Base-by-base conservation (phyloP, 1,140 invertebrate species). In the Whitmania pigra region DNA sequence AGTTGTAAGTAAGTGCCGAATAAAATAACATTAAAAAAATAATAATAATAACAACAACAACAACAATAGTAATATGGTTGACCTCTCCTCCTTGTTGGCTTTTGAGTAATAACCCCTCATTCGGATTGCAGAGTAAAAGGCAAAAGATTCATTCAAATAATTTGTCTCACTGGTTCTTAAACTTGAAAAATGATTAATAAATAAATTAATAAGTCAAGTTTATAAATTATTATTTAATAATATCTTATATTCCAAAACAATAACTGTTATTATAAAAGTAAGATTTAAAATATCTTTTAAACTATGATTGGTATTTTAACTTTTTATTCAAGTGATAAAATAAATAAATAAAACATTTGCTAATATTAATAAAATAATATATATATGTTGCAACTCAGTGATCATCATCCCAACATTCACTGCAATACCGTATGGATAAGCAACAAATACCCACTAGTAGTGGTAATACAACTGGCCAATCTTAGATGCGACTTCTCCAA, bases 381-480 rank as follows among this genome's bases (percentile, higher is more conserved):
- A n/a, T n/a, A n/a, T n/a, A n/a, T n/a, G n/a, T n/a, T n/a, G n/a
- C n/a, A n/a, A n/a, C 31, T 36, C 25, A 57, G 20, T 57, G 25
- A 57, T 57, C 25, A 57, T 57, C 25, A 57, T 57, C 25, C n/a
- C n/a, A n/a, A n/a, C n/a, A n/a, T n/a, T n/a, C n/a, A n/a, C n/a
- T n/a, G n/a, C n/a, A n/a, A n/a, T n/a, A n/a, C n/a, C n/a, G n/a
- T n/a, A n/a, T n/a, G n/a, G n/a, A n/a, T n/a, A n/a, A n/a, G n/a
- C n/a, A n/a, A n/a, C n/a, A n/a, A n/a, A 31, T 18, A 49, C 90
- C 89, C 85, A 93, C 90, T 98, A 98, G 83, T 97, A 98, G 83
- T 97, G 94, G 81, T 97, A 98, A 84, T 97, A 97, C 25, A 98
- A 88, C 83, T 98, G 94, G 74, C 94, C 94, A 81, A 97, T 98